A percentile compares a stretch with the other conserved stretches of the same genome.
These are phyloP conservation scores for Phalacrocorax brasilianus DNA, from an alignment of 2,113 vertebrate species.

Conservation along the genomic window DNA sequence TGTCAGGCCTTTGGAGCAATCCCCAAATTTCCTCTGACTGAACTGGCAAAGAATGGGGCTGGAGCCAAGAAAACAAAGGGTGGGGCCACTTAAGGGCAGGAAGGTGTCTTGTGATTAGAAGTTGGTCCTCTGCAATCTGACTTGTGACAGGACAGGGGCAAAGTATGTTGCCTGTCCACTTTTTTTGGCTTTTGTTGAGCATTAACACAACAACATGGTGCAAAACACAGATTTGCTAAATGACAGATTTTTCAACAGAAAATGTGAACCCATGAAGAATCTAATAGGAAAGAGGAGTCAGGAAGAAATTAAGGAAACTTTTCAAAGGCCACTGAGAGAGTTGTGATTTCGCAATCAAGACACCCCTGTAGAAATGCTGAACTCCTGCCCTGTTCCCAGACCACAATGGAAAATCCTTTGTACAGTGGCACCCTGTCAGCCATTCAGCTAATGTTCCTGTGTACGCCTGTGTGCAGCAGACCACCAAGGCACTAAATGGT, in stretches of 20 bases:
- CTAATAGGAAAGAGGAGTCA: background rate
- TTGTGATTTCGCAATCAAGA: background rate
- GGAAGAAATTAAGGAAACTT: background rate
- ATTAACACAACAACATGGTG: background rate
- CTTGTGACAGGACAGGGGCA: background rate
- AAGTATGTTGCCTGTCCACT: background rate
- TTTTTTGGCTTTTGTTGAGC: background rate
- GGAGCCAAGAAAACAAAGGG: background rate
- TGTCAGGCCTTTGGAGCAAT: background rate
- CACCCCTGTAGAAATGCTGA: background rate
- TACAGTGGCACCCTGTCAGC: background rate
- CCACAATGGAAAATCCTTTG: background rate
- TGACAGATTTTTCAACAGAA: background rate
- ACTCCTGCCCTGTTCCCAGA: background rate
- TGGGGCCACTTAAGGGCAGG: background rate
- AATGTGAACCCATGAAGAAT: background rate
- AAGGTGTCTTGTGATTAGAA: background rate
- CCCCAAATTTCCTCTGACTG: background rate
- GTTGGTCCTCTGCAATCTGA: background rate
- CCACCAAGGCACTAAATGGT: background rate
- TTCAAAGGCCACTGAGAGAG: background rate
- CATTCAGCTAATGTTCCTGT: background rate
- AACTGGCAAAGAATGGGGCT: background rate
- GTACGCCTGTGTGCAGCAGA: background rate
- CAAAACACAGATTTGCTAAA: background rate